Evolutionary conservation across 2,797 vertebrate species (phyloP), one percentile per base, ranked within the genome.

Genomic region (Catostomus latipinnis): DNA sequence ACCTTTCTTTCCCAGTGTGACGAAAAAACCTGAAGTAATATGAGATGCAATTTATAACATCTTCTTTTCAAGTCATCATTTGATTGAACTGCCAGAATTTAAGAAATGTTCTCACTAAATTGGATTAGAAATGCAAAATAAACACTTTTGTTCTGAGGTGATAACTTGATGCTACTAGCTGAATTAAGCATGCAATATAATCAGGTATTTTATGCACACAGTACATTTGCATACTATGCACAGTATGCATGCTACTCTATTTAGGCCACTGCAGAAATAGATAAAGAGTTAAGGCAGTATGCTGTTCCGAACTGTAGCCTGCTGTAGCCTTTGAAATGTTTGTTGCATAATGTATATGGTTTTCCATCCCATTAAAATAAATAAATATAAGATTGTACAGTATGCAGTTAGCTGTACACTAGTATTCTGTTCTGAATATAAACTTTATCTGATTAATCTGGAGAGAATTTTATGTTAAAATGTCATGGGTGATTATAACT

Each of bases 401-500:
- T 57, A n/a, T 57, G 4, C 10, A 34, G 16, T 61, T 22, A 61
- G 58, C 12, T 6, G 6, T 57, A 57, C 14, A n/a, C n/a, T 11
- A 45, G 34, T 63, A 10, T 63, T 13, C 34, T 11, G 13, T 63
- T 45, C 61, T 63, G 6, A 45, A 63, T 11, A 34, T 45, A 34
- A 4, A 34, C 34, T 34, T 0, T 43, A 34, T 13, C 61, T 45
- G 34, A 45, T 12, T 63, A 12, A 62, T 43, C 11, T 45, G 22
- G 11, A 43, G 60, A 72, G 5, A 34, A 34, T 34, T 34, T 34
- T 34, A 34, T 34, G 34, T 34, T 34, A 4, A 34, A 34, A 34
- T 34, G 34, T 34, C 34, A 34, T 34, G 3, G 57, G 57, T 81
- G 45, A 81, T 58, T 61, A 6, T 77, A 60, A 66, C 53, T 6